phyloP scores from a whole-genome alignment of 2,797 vertebrate species.

The Phylloscopus collybita region DNA sequence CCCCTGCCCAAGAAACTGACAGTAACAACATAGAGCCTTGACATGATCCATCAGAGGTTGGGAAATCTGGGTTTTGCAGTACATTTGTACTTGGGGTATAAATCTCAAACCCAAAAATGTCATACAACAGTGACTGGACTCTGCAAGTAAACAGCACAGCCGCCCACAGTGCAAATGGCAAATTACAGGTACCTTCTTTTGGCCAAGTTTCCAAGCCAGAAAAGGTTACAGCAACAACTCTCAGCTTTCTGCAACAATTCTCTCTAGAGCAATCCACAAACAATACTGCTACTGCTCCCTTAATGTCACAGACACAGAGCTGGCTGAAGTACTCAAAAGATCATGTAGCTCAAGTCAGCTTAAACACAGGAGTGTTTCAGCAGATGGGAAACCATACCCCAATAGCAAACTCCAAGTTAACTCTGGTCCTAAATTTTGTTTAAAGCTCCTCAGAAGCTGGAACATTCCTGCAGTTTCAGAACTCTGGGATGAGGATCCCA shows the following conservation, averaged over 20 bases:
- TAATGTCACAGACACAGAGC: background rate
- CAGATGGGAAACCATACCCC: background rate
- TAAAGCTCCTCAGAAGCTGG: background rate
- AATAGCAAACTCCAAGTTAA: background rate
- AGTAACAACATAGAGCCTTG: background rate
- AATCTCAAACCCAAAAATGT: background rate
- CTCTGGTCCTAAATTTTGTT: background rate
- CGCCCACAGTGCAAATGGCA: background rate
- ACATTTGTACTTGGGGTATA: background rate
- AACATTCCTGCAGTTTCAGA: background rate
- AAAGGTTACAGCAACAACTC: background rate
- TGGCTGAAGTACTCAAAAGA: background rate
- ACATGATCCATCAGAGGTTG: background rate
- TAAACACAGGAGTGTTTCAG: background rate
- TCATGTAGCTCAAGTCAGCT: background rate
- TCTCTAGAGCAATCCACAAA: background rate
- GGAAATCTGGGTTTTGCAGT: background rate
- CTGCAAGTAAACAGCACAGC: background rate
- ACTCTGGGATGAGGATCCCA: background rate
- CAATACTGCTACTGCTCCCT: background rate
- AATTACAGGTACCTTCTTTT: accelerated
- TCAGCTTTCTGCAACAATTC: background rate
- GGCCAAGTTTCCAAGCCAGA: background rate
- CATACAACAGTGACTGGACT: background rate
- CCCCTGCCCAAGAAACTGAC: background rate